Conservation (phyloP, 2,797 vertebrate species). For the Lemur catta region DNA sequence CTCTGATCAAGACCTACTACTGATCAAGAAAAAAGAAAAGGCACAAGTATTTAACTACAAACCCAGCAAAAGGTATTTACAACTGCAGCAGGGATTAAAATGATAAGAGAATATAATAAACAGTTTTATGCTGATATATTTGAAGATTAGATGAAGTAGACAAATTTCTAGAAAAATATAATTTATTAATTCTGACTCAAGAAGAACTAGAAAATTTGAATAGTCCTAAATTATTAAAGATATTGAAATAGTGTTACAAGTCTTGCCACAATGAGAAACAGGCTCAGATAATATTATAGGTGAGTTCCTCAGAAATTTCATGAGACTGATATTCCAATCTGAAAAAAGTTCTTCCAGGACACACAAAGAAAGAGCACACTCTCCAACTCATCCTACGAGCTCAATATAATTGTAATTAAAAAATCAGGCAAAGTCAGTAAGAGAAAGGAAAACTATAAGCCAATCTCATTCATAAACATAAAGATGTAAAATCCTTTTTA, state of each 20-base stretch:
- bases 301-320: not conserved
- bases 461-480: not conserved
- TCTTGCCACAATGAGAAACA: not conserved
- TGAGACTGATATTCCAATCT: not conserved
- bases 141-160: not conserved
- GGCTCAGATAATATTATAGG: not conserved
- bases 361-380: not conserved
- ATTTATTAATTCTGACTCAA: not conserved
- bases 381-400: not conserved
- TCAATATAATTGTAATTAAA: not conserved
- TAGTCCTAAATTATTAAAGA: not conserved
- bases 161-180: not conserved
- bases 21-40: not conserved
- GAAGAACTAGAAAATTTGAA: not conserved
- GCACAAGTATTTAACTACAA: not conserved
- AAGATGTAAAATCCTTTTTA: not conserved
- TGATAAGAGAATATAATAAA: not conserved
- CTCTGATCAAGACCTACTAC: too few relatives aligned
- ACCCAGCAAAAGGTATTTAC: not conserved
- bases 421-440: not conserved
- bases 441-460: not conserved
- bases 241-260: not conserved
- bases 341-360: not conserved
- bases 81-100: not conserved
- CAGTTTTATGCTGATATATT: not conserved